These are phyloP conservation scores for Microtus agrestis DNA, from an alignment of 2,797 vertebrate genomes.

Conservation along the genomic window DNA sequence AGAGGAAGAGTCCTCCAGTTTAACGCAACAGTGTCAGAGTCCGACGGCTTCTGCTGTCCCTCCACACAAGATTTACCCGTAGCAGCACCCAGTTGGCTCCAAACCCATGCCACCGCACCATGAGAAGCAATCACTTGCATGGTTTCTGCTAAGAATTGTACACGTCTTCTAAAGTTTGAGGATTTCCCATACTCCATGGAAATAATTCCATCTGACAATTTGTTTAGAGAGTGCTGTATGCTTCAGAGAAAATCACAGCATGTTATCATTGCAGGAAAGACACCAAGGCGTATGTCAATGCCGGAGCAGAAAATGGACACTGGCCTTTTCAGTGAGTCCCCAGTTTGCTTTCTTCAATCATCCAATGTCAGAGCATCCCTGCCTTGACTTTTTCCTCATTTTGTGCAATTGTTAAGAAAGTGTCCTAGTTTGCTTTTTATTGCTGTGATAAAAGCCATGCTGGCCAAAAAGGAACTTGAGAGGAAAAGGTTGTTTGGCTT, in stretches of 20 bases:
- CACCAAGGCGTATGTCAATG: not conserved
- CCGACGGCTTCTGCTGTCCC: not conserved
- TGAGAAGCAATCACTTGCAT: not conserved
- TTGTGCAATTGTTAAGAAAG: not conserved
- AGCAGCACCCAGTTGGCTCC: not conserved
- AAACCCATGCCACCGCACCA: not conserved
- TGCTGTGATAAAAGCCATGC: not conserved
- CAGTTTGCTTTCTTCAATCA: not conserved
- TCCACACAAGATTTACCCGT: not conserved
- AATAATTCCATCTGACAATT: not conserved
- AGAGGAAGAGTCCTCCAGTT: slow-evolving; percentile 21
- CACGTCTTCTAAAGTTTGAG: slow-evolving; percentile 26
- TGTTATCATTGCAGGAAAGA: not conserved
- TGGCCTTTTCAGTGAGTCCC: not conserved
- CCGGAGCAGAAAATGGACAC: not conserved
- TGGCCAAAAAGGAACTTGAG: not conserved
- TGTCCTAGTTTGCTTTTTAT: not conserved
- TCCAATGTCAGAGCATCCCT: not conserved
- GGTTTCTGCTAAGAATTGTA: slow-evolving; percentile 37
- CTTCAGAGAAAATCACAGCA: not conserved
- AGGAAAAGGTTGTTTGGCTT: not conserved
- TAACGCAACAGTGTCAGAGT: not conserved
- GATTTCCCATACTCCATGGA: not conserved
- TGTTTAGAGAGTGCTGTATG: not conserved
- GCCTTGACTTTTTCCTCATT: not conserved